Percentiles rank a stretch among this genome's conserved stretches.
phyloP scores from a whole-genome alignment of 1,140 invertebrate species.

The Drosophila bocki region DNA sequence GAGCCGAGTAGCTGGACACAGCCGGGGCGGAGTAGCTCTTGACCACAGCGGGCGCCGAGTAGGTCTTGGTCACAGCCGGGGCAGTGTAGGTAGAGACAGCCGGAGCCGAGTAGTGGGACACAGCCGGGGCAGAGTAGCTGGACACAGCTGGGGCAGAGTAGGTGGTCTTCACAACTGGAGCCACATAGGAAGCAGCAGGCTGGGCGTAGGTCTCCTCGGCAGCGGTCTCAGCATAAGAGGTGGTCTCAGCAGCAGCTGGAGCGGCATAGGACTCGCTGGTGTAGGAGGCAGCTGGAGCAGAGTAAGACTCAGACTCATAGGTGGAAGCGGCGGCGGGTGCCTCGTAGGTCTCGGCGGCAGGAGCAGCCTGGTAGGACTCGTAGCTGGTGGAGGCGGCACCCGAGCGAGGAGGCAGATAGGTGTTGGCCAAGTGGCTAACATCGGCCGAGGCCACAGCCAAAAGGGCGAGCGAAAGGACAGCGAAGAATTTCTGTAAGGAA shows the following conservation, averaged over 20 bases:
- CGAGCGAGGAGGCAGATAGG: conserved; percentile 57
- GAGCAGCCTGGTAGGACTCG: conserved; percentile 44
- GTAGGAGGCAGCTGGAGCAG: conserved; percentile 44
- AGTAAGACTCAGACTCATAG: conserved; percentile 41
- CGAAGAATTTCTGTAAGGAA: conserved; percentile 58
- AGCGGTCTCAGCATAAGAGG: not conserved
- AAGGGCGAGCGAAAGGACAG: conserved; percentile 58
- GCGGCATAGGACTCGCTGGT: conserved; percentile 37
- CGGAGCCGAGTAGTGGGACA: conserved; percentile 7
- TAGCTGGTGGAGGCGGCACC: conserved; percentile 41
- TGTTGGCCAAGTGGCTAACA: conserved; percentile 71
- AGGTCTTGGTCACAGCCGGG: conserved; percentile 19
- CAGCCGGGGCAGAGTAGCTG: not conserved
- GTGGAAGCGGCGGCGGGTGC: conserved; percentile 28
- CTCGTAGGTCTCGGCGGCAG: conserved; percentile 29
- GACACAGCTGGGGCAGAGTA: conserved; percentile 8
- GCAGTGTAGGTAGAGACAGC: conserved; percentile 13
- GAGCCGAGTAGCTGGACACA: conserved; percentile 23
- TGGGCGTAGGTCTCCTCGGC: conserved; percentile 21
- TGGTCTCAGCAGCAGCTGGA: conserved; percentile 17
- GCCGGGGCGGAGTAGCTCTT: conserved; percentile 45
- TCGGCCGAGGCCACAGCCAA: conserved; percentile 66
- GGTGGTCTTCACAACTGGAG: conserved; percentile 31
- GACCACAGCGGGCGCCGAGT: conserved; percentile 31
- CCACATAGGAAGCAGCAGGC: conserved; percentile 40